phyloP scores from a whole-genome alignment of 2,888 invertebrate genomes.

The Synanthedon tipuliformis region DNA sequence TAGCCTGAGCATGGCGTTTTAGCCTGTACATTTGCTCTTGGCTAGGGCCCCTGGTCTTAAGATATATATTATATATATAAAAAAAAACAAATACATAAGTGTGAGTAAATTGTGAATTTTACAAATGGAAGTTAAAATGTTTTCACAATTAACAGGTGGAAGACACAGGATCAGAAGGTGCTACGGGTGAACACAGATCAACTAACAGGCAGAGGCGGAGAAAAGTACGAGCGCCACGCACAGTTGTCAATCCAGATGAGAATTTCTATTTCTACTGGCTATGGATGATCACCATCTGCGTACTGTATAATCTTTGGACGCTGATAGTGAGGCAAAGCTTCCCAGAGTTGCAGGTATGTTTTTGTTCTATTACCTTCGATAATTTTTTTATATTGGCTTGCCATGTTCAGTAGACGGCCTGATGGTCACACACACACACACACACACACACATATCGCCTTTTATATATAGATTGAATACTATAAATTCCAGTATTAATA shows the following conservation, averaged over 20 bases:
- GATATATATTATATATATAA: no score
- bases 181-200: constrained; percentile 68
- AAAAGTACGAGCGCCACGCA: constrained; percentile 78
- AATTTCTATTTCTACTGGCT: constrained; percentile 97
- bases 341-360: constrained; percentile 81
- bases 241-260: constrained; percentile 94
- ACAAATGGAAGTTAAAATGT: no score
- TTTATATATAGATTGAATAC: no score
- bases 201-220: constrained; percentile 73
- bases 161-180: constrained; percentile 78
- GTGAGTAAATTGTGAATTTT: no score
- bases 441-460: no score
- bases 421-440: no score
- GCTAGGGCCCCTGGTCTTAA: no score
- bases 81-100: no score
- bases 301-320: constrained; percentile 96
- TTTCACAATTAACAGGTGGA: constrained; percentile 51
- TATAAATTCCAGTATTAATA: no score
- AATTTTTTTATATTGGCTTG: not conserved
- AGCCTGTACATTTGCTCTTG: no score
- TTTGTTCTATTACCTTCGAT: not conserved
- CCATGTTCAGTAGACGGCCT: not conserved
- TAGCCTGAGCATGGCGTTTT: no score
- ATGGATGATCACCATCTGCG: constrained; percentile 87
- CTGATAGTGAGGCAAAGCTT: constrained; percentile 94